These are phyloP conservation scores for Colostygia pectinataria DNA, from an alignment of 2,888 invertebrate species.

Conservation along the genomic window DNA sequence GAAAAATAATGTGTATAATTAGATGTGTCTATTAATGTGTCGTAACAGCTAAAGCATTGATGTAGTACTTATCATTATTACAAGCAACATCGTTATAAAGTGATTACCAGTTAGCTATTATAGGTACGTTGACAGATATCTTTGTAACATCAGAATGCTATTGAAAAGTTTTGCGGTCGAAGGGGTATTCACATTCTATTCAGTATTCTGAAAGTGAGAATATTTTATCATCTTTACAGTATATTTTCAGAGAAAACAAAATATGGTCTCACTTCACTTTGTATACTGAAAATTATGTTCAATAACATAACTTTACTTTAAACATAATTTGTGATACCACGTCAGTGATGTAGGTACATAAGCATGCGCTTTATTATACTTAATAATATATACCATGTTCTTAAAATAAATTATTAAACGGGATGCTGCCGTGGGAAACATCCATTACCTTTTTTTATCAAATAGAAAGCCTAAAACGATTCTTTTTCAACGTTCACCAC, in stretches of 20 bases:
- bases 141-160: neutral
- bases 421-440: too few relatives aligned
- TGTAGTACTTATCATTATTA: neutral
- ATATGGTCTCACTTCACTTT: conserved; percentile 6
- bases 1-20: conserved; percentile 26
- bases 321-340: conserved; percentile 3
- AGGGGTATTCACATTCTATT: conserved; percentile 8
- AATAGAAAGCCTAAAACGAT: too few relatives aligned
- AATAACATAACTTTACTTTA: conserved; percentile 4
- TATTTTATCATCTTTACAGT: conserved; percentile 3
- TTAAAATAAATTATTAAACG: too few relatives aligned
- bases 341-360: neutral
- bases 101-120: too few relatives aligned
- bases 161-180: conserved; percentile 9
- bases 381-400: neutral
- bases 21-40: conserved; percentile 1
- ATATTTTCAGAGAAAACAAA: conserved; percentile 3
- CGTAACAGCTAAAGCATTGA: conserved; percentile 3
- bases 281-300: conserved; percentile 7
- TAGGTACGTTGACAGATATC: neutral
- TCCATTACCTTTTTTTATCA: too few relatives aligned
- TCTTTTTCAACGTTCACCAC: too few relatives aligned
- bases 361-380: too few relatives aligned
- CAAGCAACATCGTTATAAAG: neutral
- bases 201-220: conserved; percentile 4